Conservation (phyloP, 2,888 invertebrate genomes). For the Drosophila anomalipes region DNA sequence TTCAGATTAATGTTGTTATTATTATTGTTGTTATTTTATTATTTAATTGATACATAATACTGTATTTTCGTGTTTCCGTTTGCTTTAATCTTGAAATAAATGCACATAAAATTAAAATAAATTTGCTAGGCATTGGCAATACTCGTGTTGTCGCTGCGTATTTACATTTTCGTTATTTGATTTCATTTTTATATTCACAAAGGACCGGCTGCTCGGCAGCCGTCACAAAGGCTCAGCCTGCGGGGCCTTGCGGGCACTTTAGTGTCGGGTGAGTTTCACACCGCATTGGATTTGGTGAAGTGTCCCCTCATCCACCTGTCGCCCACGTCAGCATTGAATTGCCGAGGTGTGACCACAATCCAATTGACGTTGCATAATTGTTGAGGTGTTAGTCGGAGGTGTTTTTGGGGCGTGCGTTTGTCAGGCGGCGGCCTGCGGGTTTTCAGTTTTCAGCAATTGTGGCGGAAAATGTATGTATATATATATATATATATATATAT, state of each 20-base stretch:
- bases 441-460: slow-evolving; percentile 3
- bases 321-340: slow-evolving; percentile 13
- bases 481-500: slow-evolving; percentile 1
- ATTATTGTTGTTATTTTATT: neutral
- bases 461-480: neutral
- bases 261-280: slow-evolving; percentile 36
- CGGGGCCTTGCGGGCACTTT: slow-evolving; percentile 10
- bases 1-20: neutral
- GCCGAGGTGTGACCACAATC: slow-evolving; percentile 57
- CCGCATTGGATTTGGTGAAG: slow-evolving; percentile 12
- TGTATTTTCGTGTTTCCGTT: neutral
- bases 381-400: slow-evolving; percentile 43
- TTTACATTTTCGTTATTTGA: slow-evolving; percentile 47
- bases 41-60: slow-evolving; percentile 6
- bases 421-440: slow-evolving; percentile 9
- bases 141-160: slow-evolving; percentile 13
- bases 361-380: slow-evolving; percentile 60
- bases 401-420: slow-evolving; percentile 8
- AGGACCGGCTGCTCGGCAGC: slow-evolving; percentile 9
- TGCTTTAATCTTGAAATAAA: slow-evolving; percentile 13
- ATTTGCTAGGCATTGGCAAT: slow-evolving; percentile 11
- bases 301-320: neutral
- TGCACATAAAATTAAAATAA: slow-evolving; percentile 27
- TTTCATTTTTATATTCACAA: slow-evolving; percentile 36
- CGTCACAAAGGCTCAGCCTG: slow-evolving; percentile 17